Conservation (phyloP, 1,140 invertebrate species). For the Venturia canescens region DNA sequence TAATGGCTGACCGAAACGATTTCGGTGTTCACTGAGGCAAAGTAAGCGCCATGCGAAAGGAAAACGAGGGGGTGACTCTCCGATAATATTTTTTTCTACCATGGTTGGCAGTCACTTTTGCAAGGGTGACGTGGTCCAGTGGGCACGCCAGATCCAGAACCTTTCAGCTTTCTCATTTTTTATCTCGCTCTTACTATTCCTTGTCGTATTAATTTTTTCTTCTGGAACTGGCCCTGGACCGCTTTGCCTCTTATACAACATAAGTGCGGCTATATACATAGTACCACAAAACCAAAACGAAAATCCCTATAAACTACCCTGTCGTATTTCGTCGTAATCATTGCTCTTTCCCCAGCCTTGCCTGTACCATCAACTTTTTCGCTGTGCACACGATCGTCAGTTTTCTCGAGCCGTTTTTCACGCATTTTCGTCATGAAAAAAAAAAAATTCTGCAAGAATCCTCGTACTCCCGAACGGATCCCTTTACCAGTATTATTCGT, state of each 20-base stretch:
- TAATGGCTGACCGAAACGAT: conserved; percentile 52
- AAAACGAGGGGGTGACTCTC: neutral
- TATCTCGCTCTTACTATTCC: conserved; percentile 14
- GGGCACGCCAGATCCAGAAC: conserved; percentile 54
- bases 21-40: conserved; percentile 39
- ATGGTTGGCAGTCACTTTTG: conserved; percentile 25
- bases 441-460: conserved; percentile 48
- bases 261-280: conserved; percentile 23
- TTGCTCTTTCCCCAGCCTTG: neutral
- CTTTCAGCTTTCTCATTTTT: conserved; percentile 23
- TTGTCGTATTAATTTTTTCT: neutral
- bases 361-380: conserved; percentile 7
- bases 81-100: conserved; percentile 47
- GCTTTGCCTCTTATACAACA: conserved; percentile 22
- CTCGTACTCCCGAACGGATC: neutral
- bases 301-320: conserved; percentile 43
- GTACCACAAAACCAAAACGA: conserved; percentile 34
- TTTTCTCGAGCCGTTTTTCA: conserved; percentile 40
- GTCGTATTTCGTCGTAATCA: conserved; percentile 30
- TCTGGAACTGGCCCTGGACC: neutral
- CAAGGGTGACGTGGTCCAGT: conserved; percentile 65
- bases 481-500: neutral
- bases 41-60: conserved; percentile 30
- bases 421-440: conserved; percentile 49
- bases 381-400: neutral